Conservation (phyloP, 2,888 invertebrate species). For the Gisinianus flammeolus region DNA sequence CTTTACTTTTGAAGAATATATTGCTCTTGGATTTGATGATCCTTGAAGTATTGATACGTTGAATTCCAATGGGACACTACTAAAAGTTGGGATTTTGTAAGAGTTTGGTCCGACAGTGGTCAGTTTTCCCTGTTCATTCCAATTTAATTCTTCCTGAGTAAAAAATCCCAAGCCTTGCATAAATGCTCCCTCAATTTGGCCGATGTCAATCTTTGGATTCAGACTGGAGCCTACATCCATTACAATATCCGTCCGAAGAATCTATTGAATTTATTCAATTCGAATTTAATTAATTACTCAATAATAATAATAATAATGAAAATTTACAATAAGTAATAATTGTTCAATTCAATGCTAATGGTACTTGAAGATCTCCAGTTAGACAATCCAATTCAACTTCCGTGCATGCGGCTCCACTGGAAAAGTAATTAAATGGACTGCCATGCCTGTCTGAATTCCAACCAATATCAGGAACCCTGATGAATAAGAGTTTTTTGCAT, state of each 20-base stretch:
- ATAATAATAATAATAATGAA: not conserved
- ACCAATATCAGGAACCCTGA: constrained; percentile 51
- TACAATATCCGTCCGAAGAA: constrained; percentile 87
- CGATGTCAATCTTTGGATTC: constrained; percentile 96
- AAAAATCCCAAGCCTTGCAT: constrained; percentile 93
- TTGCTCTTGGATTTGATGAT: constrained; percentile 84
- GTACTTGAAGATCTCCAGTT: constrained; percentile 84
- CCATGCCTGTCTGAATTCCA: constrained; percentile 48
- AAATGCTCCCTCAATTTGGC: constrained; percentile 95
- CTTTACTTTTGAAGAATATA: constrained; percentile 90
- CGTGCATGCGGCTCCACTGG: constrained; percentile 82
- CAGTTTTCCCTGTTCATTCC: constrained; percentile 80
- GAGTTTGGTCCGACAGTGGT: constrained; percentile 88
- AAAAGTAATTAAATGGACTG: constrained; percentile 76
- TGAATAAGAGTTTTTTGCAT: not conserved
- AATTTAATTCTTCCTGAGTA: constrained; percentile 86
- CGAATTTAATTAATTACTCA: too few relatives aligned
- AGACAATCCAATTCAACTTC: constrained; percentile 94
- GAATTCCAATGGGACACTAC: constrained; percentile 88
- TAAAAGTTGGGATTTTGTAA: constrained; percentile 92
- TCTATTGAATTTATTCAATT: too few relatives aligned
- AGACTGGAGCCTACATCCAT: constrained; percentile 96
- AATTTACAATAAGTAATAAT: too few relatives aligned
- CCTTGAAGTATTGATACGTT: constrained; percentile 90
- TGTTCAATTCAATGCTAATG: not conserved